Evolutionary conservation across 1,140 invertebrate species (phyloP).

Genomic region (Ips typographus): DNA sequence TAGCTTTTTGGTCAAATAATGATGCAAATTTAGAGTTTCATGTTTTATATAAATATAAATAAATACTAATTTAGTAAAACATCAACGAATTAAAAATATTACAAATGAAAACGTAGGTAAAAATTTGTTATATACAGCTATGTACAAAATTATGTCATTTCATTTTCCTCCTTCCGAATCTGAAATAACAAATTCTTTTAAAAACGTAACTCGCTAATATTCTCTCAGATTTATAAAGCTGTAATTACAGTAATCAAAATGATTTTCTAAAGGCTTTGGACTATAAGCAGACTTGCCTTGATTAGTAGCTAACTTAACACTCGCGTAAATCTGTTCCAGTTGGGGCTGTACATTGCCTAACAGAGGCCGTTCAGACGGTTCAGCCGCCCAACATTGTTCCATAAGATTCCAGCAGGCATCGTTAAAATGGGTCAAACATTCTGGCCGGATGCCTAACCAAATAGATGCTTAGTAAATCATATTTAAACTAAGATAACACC

Average conservation of each 20-base stretch:
- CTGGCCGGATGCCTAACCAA: conserved; percentile 68
- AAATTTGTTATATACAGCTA: conserved; percentile 13
- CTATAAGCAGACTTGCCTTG: conserved; percentile 39
- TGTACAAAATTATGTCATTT: conserved; percentile 28
- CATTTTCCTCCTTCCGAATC: conserved; percentile 38
- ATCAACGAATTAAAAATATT: conserved; percentile 27
- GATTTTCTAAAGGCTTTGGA: conserved; percentile 17
- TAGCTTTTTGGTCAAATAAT: too few relatives aligned
- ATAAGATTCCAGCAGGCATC: conserved; percentile 84
- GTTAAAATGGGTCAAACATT: conserved; percentile 72
- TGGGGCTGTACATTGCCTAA: conserved; percentile 74
- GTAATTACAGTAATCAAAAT: conserved; percentile 32
- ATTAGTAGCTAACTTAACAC: conserved; percentile 31
- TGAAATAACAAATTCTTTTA: conserved; percentile 40
- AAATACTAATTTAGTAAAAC: conserved; percentile 16
- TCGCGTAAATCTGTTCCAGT: conserved; percentile 58
- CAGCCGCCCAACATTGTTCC: conserved; percentile 82
- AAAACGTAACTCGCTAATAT: conserved; percentile 30
- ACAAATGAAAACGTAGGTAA: conserved; percentile 12
- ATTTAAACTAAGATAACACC: conserved; percentile 3
- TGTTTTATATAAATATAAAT: conserved; percentile 5
- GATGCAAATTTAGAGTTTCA: too few relatives aligned
- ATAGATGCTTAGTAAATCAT: conserved; percentile 28
- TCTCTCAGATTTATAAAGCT: conserved; percentile 33
- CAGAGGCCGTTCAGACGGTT: conserved; percentile 72